Evolutionary conservation across 1,140 invertebrate genomes (phyloP).

Genomic region (Drosophila seguyi): DNA sequence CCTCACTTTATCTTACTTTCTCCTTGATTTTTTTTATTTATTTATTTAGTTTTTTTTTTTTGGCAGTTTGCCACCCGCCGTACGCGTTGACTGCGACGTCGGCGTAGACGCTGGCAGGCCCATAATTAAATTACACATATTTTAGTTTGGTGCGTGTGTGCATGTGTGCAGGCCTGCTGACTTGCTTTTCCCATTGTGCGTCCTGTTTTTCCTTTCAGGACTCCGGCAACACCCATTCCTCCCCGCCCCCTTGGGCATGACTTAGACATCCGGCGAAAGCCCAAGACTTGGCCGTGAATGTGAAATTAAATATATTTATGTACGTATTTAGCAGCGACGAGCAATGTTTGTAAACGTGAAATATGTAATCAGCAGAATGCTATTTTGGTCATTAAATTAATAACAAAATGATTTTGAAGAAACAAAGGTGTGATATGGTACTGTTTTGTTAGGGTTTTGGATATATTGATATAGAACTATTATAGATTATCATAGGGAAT

Average conservation of each 20-base stretch:
- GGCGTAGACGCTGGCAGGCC: conserved; percentile 46
- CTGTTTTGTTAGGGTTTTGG: too few relatives aligned
- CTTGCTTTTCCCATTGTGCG: conserved; percentile 67
- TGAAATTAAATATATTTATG: conserved; percentile 50
- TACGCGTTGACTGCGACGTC: conserved; percentile 44
- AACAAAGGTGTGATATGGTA: neutral
- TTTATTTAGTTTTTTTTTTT: conserved; percentile 41
- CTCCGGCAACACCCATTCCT: conserved; percentile 23
- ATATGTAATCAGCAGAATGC: conserved; percentile 71
- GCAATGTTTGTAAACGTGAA: conserved; percentile 56
- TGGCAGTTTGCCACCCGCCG: conserved; percentile 81
- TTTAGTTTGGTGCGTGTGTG: conserved; percentile 41
- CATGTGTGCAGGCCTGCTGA: conserved; percentile 65
- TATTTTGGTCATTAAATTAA: conserved; percentile 71
- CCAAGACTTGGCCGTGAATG: conserved; percentile 48
- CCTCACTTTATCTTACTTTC: conserved; percentile 9
- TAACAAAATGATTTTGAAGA: conserved; percentile 53
- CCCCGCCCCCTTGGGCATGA: conserved; percentile 10
- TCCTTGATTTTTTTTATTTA: conserved; percentile 22
- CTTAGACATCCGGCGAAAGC: conserved; percentile 57
- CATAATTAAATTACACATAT: conserved; percentile 83
- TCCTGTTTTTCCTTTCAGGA: conserved; percentile 53
- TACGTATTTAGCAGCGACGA: neutral
- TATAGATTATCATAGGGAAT: neutral
- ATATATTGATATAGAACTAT: neutral